These are phyloP conservation scores for Muntiacus reevesi DNA, from an alignment of 2,113 vertebrate genomes.

Conservation along the genomic window DNA sequence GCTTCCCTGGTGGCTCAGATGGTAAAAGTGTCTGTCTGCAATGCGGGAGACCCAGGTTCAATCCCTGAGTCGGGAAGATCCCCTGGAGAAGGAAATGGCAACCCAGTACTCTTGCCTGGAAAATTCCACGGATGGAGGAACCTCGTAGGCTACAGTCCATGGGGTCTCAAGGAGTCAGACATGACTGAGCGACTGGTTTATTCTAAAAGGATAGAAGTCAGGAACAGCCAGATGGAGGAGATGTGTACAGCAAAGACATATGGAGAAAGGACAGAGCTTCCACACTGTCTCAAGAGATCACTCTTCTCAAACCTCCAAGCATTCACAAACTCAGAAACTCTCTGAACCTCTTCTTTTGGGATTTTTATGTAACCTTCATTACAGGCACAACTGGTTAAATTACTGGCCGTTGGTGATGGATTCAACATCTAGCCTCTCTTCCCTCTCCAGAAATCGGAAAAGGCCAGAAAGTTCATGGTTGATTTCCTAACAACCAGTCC, in stretches of 20 bases:
- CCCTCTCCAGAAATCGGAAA: background rate
- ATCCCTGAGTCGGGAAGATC: background rate
- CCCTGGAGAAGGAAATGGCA: background rate
- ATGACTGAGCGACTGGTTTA: background rate
- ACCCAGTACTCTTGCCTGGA: background rate
- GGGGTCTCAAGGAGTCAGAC: background rate
- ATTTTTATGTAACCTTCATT: background rate
- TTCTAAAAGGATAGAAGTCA: background rate
- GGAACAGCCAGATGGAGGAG: background rate
- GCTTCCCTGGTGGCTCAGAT: background rate
- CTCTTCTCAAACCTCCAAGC: background rate
- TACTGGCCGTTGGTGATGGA: background rate
- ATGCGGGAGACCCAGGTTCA: background rate
- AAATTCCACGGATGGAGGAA: background rate
- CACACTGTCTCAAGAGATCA: background rate
- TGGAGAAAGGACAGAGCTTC: background rate
- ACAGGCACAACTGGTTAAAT: background rate
- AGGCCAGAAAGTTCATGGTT: background rate
- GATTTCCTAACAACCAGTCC: background rate
- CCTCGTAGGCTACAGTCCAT: background rate
- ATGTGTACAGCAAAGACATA: background rate
- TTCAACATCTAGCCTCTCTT: background rate
- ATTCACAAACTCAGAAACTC: background rate
- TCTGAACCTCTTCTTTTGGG: background rate
- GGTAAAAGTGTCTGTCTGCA: background rate